A percentile compares a stretch with the other conserved stretches of the same genome.
phyloP scores from a whole-genome alignment of 2,113 vertebrate species.

The Sturnus vulgaris region DNA sequence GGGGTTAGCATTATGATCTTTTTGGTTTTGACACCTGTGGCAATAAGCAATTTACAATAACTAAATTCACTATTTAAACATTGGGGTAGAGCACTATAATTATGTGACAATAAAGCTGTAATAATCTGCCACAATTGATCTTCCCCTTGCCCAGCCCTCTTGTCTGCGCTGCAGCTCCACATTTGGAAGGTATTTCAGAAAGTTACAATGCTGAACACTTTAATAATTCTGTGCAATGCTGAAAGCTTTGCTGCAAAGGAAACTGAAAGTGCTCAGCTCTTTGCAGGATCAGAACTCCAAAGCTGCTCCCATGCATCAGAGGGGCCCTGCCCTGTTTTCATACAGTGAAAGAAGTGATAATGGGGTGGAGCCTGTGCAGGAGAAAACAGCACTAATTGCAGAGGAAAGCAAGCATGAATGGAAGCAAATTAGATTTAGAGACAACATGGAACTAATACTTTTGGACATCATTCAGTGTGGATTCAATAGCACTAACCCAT shows the following conservation, averaged over 20 bases:
- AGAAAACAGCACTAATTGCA: slow-evolving; percentile 43
- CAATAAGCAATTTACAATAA: slow-evolving; percentile 52
- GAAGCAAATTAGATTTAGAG: slow-evolving; percentile 47
- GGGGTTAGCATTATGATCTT: slow-evolving; percentile 18
- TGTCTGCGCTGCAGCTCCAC: slow-evolving; percentile 50
- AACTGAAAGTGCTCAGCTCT: not conserved
- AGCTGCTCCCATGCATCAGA: not conserved
- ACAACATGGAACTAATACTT: slow-evolving; percentile 32
- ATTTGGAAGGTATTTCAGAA: slow-evolving; percentile 51
- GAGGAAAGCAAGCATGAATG: slow-evolving; percentile 33
- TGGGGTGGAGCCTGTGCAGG: not conserved
- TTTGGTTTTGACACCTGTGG: slow-evolving; percentile 63
- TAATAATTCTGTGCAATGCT: not conserved
- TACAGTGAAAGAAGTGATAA: not conserved
- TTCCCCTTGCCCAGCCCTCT: slow-evolving; percentile 60
- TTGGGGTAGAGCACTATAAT: slow-evolving; percentile 52
- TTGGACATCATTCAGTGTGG: not conserved
- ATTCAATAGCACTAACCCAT: not conserved
- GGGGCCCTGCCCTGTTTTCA: not conserved
- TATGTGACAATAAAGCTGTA: slow-evolving; percentile 61
- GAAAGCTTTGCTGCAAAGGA: not conserved
- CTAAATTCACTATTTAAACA: slow-evolving; percentile 61
- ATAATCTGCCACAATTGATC: slow-evolving; percentile 58
- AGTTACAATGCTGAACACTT: slow-evolving; percentile 14
- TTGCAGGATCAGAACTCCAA: not conserved